Percentiles rank a stretch among this genome's conserved stretches.
These are phyloP conservation scores for Crambe crambe DNA, from an alignment of 37 sponge, comb jelly and placozoan species.

Conservation along the genomic window DNA sequence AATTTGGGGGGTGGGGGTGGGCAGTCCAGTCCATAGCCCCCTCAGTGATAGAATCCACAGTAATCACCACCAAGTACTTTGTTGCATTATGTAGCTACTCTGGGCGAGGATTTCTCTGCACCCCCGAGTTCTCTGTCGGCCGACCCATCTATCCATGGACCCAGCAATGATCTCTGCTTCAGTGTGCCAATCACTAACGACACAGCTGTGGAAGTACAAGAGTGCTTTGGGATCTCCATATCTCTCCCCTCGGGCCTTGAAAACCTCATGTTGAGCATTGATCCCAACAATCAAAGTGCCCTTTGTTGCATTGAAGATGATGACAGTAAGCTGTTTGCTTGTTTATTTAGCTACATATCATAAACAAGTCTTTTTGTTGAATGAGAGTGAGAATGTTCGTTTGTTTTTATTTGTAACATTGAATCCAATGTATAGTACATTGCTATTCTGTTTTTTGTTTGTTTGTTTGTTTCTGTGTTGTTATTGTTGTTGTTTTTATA, in stretches of 20 bases:
- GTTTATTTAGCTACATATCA: neutral
- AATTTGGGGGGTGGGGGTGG: too few species aligned
- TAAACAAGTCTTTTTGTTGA: neutral
- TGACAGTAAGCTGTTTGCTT: conserved; percentile 35
- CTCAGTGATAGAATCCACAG: too few species aligned
- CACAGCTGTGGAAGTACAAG: conserved; percentile 12
- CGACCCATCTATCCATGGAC: neutral
- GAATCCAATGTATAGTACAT: too few species aligned
- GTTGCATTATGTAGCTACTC: neutral
- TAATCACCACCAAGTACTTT: too few species aligned
- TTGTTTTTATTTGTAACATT: too few species aligned
- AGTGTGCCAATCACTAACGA: neutral
- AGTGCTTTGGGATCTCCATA: conserved; percentile 10
- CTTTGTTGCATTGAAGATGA: conserved; percentile 34
- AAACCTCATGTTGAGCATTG: neutral
- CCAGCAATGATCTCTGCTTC: conserved; percentile 1
- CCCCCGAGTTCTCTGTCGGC: neutral
- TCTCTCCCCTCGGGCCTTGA: neutral
- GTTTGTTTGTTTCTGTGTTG: neutral
- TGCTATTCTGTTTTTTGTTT: neutral
- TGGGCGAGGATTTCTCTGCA: conserved; percentile 10
- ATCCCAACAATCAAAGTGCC: neutral
- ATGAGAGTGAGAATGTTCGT: too few species aligned
- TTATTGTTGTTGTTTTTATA: too few species aligned
- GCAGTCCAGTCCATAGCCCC: too few species aligned